Evolutionary conservation across 2,888 invertebrate genomes (phyloP), one percentile per base, ranked within the genome.

Genomic region (Acrobasis repandana): DNA sequence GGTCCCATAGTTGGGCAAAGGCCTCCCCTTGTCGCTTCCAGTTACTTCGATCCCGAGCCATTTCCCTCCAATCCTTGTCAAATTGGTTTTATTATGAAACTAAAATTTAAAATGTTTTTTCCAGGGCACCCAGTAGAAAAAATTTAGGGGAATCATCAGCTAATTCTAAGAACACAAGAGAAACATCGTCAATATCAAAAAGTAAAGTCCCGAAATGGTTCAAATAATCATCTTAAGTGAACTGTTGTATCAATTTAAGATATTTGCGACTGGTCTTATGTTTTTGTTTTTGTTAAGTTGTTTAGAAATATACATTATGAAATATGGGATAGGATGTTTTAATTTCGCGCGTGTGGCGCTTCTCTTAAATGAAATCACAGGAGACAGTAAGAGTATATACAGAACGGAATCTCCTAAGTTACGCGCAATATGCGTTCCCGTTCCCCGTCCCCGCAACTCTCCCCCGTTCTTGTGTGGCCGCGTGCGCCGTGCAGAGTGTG

Each of bases 181-280:
- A 68, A 57, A 64, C 62, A 57, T 65, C 83, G 33, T 85, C 87
- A 10, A 80, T 83, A 60, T 80, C 87, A 8, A 89, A 86, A 70
- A 84, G 77, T 62, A 90, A 88, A 80, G 70, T 88, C 48, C 93
- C 93, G 15, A 92, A 88, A 71, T 93, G 93, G 93, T 93, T 92
- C 67, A 92, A 91, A 71, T 82, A 83, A 67, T 80, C 15, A n/a
- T 16, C n/a, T 62, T 66, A 72, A 84, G 20, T n/a, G 9, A 34
- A 34, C 11, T 50, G 28, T 11, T 28, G 2, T 28, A 52, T 10
- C 51, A n/a, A 52, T 15, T 34, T 34, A 34, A 15, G 43, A 43
- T 43, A 43, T 43, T 43, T 43, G 43, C n/a, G 43, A 14, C 43
- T 43, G 43, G 10, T 15, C 20, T 36, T 10, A 52, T 10, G 15